Conservation (phyloP, 1,140 invertebrate species). For the Apis laboriosa region DNA sequence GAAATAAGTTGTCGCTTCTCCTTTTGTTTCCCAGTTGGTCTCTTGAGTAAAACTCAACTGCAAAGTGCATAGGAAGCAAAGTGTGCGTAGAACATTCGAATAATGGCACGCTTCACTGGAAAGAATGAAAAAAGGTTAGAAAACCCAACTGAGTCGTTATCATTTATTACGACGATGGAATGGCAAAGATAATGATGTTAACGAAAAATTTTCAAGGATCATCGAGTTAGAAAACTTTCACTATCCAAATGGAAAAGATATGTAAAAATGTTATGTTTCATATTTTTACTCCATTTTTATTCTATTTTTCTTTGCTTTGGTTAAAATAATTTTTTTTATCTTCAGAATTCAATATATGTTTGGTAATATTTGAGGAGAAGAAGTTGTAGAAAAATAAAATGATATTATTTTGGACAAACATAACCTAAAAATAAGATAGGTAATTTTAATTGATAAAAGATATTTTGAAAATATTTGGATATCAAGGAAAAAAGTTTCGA, state of each 20-base stretch:
- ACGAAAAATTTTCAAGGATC: background rate
- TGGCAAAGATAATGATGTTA: background rate
- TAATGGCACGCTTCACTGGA: background rate
- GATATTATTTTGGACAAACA: background rate
- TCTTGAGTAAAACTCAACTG: background rate
- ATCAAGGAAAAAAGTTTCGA: background rate
- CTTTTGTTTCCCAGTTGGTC: background rate
- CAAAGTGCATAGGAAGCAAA: background rate
- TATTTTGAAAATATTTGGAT: background rate
- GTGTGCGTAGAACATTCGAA: background rate
- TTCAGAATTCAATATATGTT: too few relatives aligned
- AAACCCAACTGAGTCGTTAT: background rate
- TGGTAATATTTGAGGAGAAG: too few relatives aligned
- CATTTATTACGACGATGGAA: background rate
- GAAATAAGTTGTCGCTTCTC: constrained; percentile 16
- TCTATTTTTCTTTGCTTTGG: background rate
- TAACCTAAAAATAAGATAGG: background rate
- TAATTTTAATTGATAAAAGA: background rate
- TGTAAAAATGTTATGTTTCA: background rate
- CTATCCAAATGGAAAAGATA: background rate
- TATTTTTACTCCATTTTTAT: too few relatives aligned
- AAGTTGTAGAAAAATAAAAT: background rate
- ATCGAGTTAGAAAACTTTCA: too few relatives aligned
- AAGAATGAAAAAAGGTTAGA: background rate
- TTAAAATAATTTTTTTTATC: background rate